Percentiles rank a stretch among this genome's conserved stretches.
phyloP scores from a whole-genome alignment of 1,140 invertebrate species.

The Pemphigus obesinymphae region DNA sequence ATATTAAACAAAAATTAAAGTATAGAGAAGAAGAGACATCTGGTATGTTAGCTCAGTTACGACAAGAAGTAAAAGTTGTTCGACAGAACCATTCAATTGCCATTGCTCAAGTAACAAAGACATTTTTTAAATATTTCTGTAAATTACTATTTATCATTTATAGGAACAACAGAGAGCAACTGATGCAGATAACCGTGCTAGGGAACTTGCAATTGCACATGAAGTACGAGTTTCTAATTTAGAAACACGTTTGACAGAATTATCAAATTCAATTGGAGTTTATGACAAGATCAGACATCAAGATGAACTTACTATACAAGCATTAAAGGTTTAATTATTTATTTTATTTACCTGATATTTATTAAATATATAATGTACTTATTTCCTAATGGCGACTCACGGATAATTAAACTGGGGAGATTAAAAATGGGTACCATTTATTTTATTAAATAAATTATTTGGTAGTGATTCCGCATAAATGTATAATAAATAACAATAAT shows the following conservation, averaged over 20 bases:
- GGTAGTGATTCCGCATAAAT: too few relatives aligned
- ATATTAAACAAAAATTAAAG: conserved; percentile 60
- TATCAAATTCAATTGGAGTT: conserved; percentile 71
- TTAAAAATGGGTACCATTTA: too few relatives aligned
- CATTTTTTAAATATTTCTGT: neutral
- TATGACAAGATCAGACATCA: conserved; percentile 69
- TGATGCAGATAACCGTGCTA: conserved; percentile 64
- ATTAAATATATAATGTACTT: too few relatives aligned
- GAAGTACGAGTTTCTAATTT: conserved; percentile 72
- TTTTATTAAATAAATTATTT: too few relatives aligned
- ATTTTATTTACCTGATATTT: neutral
- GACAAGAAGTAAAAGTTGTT: conserved; percentile 65
- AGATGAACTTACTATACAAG: conserved; percentile 70
- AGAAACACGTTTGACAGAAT: conserved; percentile 71
- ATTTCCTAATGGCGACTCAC: too few relatives aligned
- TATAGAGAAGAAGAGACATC: conserved; percentile 60
- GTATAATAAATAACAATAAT: too few relatives aligned
- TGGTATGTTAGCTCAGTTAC: conserved; percentile 61
- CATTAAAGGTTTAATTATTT: conserved; percentile 55
- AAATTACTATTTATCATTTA: conserved; percentile 40
- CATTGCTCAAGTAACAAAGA: conserved; percentile 57
- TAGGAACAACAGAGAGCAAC: conserved; percentile 64
- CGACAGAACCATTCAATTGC: conserved; percentile 66
- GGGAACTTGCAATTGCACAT: conserved; percentile 61
- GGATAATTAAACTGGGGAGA: too few relatives aligned